Percentiles rank a stretch among this genome's conserved stretches.
Evolutionary conservation across 2,888 invertebrate genomes (phyloP).

Genomic region (Parnassius orleans): DNA sequence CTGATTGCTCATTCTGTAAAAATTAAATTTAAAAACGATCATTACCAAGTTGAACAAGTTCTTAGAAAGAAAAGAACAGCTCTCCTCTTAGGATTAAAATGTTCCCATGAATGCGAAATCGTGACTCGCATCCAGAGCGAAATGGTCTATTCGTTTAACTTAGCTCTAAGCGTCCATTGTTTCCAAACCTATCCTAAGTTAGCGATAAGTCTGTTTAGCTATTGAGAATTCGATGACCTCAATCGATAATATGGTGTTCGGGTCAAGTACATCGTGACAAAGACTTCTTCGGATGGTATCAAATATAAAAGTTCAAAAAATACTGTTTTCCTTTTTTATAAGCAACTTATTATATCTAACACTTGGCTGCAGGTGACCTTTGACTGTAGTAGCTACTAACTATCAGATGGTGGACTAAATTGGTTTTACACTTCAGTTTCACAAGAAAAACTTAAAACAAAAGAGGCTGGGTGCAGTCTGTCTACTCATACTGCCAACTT

Average conservation of each 20-base stretch:
- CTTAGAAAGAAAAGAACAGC: background rate
- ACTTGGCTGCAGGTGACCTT: background rate
- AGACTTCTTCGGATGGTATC: background rate
- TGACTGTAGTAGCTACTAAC: background rate
- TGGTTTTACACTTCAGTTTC: background rate
- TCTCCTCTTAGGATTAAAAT: conserved; percentile 9
- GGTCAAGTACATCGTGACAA: conserved; percentile 17
- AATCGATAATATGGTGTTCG: conserved; percentile 16
- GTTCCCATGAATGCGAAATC: conserved; percentile 18
- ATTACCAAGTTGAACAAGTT: too few species aligned
- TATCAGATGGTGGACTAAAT: background rate
- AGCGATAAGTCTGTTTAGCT: conserved; percentile 8
- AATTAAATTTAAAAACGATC: too few species aligned
- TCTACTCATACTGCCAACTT: background rate
- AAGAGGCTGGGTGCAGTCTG: background rate
- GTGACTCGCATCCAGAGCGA: conserved; percentile 20
- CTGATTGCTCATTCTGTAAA: too few species aligned
- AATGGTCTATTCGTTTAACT: conserved; percentile 19
- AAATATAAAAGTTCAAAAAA: background rate
- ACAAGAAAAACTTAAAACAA: background rate
- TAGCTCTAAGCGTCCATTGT: conserved; percentile 19
- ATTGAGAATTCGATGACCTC: conserved; percentile 25
- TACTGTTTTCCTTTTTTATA: background rate
- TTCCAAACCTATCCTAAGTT: conserved; percentile 23
- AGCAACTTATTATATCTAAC: background rate